Evolutionary conservation across 2,797 vertebrate genomes (phyloP).

Genomic region (Ctenosaura bakeri): DNA sequence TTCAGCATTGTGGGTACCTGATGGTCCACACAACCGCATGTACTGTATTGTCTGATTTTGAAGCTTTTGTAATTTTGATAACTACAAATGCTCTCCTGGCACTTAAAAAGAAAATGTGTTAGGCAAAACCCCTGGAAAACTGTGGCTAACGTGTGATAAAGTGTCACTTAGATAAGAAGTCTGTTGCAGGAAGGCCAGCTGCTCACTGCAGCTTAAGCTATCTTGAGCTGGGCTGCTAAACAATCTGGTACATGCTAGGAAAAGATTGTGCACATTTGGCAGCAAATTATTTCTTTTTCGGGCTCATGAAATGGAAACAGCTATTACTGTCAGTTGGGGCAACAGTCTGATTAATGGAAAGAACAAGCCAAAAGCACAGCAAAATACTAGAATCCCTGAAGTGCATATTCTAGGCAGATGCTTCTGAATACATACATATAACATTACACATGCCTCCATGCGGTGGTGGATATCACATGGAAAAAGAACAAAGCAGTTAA

Average conservation of each 20-base stretch:
- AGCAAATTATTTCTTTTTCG: conserved; percentile 54
- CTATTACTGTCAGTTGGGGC: conserved; percentile 29
- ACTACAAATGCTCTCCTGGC: conserved; percentile 25
- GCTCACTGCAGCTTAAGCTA: not conserved
- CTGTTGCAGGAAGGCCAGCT: conserved; percentile 46
- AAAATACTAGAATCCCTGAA: conserved; percentile 18
- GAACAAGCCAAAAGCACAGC: conserved; percentile 53
- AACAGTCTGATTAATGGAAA: conserved; percentile 55
- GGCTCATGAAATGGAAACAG: conserved; percentile 51
- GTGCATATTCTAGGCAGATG: not conserved
- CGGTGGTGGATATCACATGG: not conserved
- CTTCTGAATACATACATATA: not conserved
- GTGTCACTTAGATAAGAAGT: conserved; percentile 32
- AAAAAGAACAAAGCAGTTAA: not conserved
- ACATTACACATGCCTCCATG: not conserved
- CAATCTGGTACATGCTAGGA: not conserved
- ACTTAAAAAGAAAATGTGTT: conserved; percentile 15
- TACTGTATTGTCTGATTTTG: conserved; percentile 1
- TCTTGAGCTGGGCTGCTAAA: not conserved
- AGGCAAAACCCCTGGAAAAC: conserved; percentile 4
- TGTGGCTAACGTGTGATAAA: conserved; percentile 32
- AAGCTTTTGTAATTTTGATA: conserved; percentile 53
- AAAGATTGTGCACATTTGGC: conserved; percentile 13
- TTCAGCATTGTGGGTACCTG: not conserved
- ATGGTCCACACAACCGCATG: not conserved